Percentiles rank a stretch among this genome's conserved stretches.
phyloP scores from a whole-genome alignment of 2,888 invertebrate genomes.

The Tipula vernalis region DNA sequence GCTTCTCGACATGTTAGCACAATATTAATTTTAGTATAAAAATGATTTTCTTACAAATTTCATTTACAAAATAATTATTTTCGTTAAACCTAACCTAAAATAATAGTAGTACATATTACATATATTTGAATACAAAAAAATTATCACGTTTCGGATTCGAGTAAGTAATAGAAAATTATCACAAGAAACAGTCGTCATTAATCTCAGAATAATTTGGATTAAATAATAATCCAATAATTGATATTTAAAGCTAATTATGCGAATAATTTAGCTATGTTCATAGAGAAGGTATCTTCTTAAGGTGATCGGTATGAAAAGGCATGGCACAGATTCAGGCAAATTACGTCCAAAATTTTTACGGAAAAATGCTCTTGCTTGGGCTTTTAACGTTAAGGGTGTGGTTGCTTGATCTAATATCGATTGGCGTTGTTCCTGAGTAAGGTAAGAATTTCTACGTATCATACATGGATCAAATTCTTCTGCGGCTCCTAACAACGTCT shows the following conservation, averaged over 20 bases:
- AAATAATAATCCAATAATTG: not conserved
- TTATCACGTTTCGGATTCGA: constrained; percentile 7
- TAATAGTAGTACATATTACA: not conserved
- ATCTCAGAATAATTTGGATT: not conserved
- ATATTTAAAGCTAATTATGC: not conserved
- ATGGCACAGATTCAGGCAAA: constrained; percentile 18
- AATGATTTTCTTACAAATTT: not conserved
- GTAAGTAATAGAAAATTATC: constrained; percentile 5
- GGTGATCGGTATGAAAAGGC: constrained; percentile 16
- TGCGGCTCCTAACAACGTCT: constrained; percentile 56
- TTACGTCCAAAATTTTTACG: constrained; percentile 16
- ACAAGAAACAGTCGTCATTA: constrained; percentile 7
- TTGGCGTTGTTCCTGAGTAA: constrained; percentile 52
- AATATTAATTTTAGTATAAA: not conserved
- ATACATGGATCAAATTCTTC: constrained; percentile 68
- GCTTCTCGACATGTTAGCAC: not conserved
- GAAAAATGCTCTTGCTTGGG: constrained; percentile 34
- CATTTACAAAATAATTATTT: not conserved
- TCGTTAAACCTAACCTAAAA: not conserved
- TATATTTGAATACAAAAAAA: constrained; percentile 8
- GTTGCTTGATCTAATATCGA: constrained; percentile 50
- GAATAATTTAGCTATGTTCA: constrained; percentile 16
- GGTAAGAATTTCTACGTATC: constrained; percentile 56
- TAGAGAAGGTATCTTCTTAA: constrained; percentile 19
- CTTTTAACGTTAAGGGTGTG: constrained; percentile 51